phyloP scores from a whole-genome alignment of 2,797 vertebrate genomes.

The Eupleurogrammus muticus region DNA sequence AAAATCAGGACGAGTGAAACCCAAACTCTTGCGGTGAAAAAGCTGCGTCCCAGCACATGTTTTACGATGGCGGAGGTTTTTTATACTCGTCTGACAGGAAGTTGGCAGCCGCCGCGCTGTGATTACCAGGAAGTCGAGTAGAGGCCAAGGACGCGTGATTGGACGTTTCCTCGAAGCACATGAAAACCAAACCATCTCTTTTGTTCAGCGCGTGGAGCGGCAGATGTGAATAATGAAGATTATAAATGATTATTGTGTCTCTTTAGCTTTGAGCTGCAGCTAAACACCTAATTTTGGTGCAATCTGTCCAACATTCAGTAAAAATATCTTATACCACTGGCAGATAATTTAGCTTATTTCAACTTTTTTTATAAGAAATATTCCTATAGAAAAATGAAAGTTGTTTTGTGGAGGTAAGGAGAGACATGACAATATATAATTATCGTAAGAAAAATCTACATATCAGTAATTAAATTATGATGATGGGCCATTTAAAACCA shows the following conservation, averaged over 20 bases:
- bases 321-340: no score
- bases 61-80: not conserved
- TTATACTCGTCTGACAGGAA: slow-evolving; percentile 39
- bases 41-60: not conserved
- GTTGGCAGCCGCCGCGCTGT: slow-evolving; percentile 13
- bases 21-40: not conserved
- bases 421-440: no score
- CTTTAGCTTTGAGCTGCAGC: not conserved
- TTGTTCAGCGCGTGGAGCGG: not conserved
- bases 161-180: not conserved
- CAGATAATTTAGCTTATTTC: no score
- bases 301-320: no score
- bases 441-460: no score
- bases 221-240: not conserved
- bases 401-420: no score
- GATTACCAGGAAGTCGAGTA: slow-evolving; percentile 26
- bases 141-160: slow-evolving; percentile 4
- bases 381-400: no score
- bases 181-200: not conserved
- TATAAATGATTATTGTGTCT: not conserved
- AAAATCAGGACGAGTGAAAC: not conserved
- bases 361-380: no score
- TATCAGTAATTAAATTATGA: no score
- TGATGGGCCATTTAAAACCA: no score
- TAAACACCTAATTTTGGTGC: no score